Base-by-base conservation (phyloP, 2,113 vertebrate species). In the Peromyscus leucopus region DNA sequence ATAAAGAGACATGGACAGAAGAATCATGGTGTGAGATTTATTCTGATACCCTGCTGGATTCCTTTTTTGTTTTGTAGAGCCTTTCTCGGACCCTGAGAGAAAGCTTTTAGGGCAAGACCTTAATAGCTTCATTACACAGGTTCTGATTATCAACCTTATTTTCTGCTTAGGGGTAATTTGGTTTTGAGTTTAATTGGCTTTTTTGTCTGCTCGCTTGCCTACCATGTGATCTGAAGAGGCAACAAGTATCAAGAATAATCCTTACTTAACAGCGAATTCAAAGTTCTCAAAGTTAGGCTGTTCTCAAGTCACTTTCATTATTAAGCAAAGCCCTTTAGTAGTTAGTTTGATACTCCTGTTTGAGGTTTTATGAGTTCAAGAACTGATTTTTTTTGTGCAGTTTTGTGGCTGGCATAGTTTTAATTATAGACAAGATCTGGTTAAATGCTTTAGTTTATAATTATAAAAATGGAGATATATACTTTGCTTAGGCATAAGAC, bases 171-270 rank as follows among this genome's bases (percentile, higher is more conserved):
- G 7, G 0, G 91, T 98, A 78, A 96, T 76, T 95, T 90, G 90
- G 80, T 92, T 89, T 87, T 98, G 84, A 97, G 98, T 94, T 96
- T 95, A 96, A 89, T 36, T 92, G 71, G 22, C 75, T 95, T 46
- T 96, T 93, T 98, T 94, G 84, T 97, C 72, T 95, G 26, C 48
- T 96, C 93, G 31, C 65, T 80, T 97, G n/a, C 59, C 71, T 91
- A 79, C 42, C 21, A 76, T 8, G 31, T 89, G 33, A 72, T 97
- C 71, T 92, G 76, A 92, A 33, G 93, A 94, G 72, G 51, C 39
- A 97, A 84, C 59, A 51, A 96, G 2, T 24, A 76, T 78, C 69
- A 39, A 26, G 19, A 92, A 61, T 90, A 93, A 42, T 61, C 36
- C 10, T 93, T 93, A 57, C 12, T 95, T 86, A 93, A 84, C 71